Base-by-base conservation (phyloP, 2,888 invertebrate genomes). In the Noctua janthina region DNA sequence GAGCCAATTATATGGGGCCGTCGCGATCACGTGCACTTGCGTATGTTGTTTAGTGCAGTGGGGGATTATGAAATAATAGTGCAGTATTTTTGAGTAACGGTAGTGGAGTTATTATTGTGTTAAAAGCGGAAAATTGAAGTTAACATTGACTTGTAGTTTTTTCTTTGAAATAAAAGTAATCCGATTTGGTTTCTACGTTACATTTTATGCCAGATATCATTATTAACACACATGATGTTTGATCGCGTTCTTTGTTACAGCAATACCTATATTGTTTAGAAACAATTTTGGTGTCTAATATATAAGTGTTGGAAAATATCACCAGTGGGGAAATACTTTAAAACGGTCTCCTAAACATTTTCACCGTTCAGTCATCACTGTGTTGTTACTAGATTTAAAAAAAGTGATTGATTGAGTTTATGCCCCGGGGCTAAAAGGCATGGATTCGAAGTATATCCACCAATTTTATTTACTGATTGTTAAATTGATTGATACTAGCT, bases 1-100 rank as follows among this genome's bases (percentile, higher is more conserved):
- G 17, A 68, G 69, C 51, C 72, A 83, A 75, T 83, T 81, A 85
- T 66, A 72, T 70, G 15, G 35, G 8, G 20, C 80, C 82, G 17
- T 4, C 0, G 85, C 80, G 85, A 79, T 72, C 49, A 46, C n/a
- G 20, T 8, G 59, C 51, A 39, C 43, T 43, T n/a, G 39, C 20
- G 23, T 78, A 59, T 56, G 62, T 78, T 83, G 17, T 66, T 56
- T 4, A 43, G 15, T 69, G 77, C 20, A 76, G 20, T 54, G 39
- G 20, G 6, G 54, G 43, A 82, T 64, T 84, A 69, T 68, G 62
- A 62, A 67, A 59, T 66, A 72, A 51, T 49, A 35, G 8, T 56
- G 62, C 29, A 49, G 39, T 69, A 43, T 75, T 23, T 56, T 54
- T 64, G 10, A 64, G 29, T 62, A 64, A 15, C 17, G 20, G n/a